A percentile compares a stretch with the other conserved stretches of the same genome.
Conservation (phyloP, 1,140 invertebrate species). For the Drosophila miranda region DNA sequence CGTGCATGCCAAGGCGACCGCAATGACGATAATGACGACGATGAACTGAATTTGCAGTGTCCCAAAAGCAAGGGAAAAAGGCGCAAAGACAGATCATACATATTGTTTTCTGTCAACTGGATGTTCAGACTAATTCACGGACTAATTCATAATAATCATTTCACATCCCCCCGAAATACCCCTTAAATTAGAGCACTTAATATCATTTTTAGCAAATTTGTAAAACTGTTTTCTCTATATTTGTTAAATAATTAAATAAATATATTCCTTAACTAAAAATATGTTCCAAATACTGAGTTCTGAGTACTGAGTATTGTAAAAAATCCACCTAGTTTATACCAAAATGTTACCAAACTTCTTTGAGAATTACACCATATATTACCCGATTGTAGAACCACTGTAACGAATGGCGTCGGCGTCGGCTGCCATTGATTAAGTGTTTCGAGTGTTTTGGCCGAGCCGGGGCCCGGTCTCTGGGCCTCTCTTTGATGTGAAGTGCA, state of each 20-base stretch:
- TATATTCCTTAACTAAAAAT: no score
- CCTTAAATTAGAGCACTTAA: no score
- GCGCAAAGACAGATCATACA: no score
- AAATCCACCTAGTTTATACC: no score
- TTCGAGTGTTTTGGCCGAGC: slow-evolving; percentile 62
- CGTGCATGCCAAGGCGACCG: slow-evolving; percentile 60
- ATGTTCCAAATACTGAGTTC: no score
- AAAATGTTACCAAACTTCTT: no score
- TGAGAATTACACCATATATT: background rate
- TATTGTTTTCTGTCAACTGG: background rate
- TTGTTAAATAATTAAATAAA: no score
- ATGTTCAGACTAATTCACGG: background rate
- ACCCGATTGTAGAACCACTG: slow-evolving; percentile 22
- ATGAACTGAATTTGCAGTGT: background rate
- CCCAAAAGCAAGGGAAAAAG: background rate
- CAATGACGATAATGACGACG: slow-evolving; percentile 31
- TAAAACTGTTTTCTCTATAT: no score
- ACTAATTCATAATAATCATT: no score
- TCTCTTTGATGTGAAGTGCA: slow-evolving; percentile 75
- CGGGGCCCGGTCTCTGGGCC: slow-evolving; percentile 27
- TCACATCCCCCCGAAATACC: no score
- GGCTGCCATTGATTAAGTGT: slow-evolving; percentile 74
- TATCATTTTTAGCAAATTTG: no score
- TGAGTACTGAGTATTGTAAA: no score
- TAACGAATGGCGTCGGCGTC: slow-evolving; percentile 28